These are phyloP conservation scores for Triplophysa dalaica DNA, from an alignment of 2,113 vertebrate genomes.

Conservation along the genomic window DNA sequence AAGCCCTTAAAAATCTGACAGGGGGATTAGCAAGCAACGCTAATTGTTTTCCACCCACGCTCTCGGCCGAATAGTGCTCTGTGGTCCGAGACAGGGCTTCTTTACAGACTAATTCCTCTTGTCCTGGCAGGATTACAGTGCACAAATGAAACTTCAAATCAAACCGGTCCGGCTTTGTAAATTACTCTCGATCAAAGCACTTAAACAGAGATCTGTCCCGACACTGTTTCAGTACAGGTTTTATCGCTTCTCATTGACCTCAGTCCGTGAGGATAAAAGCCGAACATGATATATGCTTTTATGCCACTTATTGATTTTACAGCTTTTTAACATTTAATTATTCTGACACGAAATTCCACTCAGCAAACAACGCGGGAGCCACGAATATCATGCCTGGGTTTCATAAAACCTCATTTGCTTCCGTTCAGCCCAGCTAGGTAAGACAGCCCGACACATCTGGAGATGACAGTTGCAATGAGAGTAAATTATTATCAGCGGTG, in stretches of 20 bases:
- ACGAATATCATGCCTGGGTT: constrained; percentile 32
- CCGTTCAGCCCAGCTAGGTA: constrained; percentile 2
- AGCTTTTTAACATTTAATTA: constrained; percentile 55
- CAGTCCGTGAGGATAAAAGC: constrained; percentile 39
- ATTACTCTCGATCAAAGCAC: constrained; percentile 66
- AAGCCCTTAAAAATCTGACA: background rate
- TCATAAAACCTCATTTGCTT: constrained; percentile 36
- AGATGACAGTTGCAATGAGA: constrained; percentile 37
- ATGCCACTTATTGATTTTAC: constrained; percentile 51
- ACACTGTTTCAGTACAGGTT: constrained; percentile 55
- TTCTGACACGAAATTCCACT: constrained; percentile 46
- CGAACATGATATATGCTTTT: constrained; percentile 50
- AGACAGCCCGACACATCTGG: constrained; percentile 29
- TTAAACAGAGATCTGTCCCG: constrained; percentile 39
- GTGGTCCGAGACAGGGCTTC: constrained; percentile 27
- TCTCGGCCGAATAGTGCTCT: constrained; percentile 8
- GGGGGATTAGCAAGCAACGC: constrained; percentile 25
- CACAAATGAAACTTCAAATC: constrained; percentile 62
- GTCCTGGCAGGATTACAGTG: constrained; percentile 62
- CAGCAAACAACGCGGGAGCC: constrained; percentile 17
- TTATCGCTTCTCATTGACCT: constrained; percentile 44
- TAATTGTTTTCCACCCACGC: constrained; percentile 27
- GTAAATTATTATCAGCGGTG: constrained; percentile 40
- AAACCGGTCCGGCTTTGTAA: constrained; percentile 54
- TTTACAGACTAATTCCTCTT: constrained; percentile 50